Evolutionary conservation across 2,888 invertebrate species (phyloP).

Genomic region (Serrognathus titanus): DNA sequence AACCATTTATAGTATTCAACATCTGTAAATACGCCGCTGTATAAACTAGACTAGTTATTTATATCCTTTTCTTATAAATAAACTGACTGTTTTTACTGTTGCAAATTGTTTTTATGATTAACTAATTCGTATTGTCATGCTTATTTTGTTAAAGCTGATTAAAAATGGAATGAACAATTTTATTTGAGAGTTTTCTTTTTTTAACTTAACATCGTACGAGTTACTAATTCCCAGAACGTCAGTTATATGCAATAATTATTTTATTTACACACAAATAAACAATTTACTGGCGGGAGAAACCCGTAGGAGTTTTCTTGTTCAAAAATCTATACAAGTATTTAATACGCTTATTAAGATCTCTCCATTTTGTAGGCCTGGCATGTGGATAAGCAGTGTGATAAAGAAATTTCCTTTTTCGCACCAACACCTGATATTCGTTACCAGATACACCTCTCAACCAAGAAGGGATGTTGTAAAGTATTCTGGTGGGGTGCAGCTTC

Average conservation of each 20-base stretch:
- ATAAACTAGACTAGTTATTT: slow-evolving; percentile 28
- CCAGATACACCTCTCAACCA: slow-evolving; percentile 90
- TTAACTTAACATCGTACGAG: too few species aligned
- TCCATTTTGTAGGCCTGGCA: slow-evolving; percentile 75
- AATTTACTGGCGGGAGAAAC: slow-evolving; percentile 35
- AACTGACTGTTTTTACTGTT: slow-evolving; percentile 36
- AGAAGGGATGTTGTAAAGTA: slow-evolving; percentile 79
- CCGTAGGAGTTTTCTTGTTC: slow-evolving; percentile 77
- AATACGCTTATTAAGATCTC: slow-evolving; percentile 69
- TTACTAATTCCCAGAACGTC: too few species aligned
- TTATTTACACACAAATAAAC: too few species aligned
- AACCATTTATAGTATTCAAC: slow-evolving; percentile 58
- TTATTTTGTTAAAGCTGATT: neutral
- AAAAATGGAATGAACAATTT: neutral
- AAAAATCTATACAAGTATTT: slow-evolving; percentile 71
- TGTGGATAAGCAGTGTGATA: slow-evolving; percentile 56
- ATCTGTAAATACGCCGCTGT: slow-evolving; percentile 14
- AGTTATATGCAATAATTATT: too few species aligned
- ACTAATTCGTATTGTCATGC: too few species aligned
- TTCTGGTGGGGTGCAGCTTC: slow-evolving; percentile 73
- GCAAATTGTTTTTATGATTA: neutral
- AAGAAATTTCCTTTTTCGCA: slow-evolving; percentile 70
- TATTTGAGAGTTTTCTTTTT: neutral
- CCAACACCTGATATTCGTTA: slow-evolving; percentile 75
- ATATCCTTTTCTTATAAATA: slow-evolving; percentile 39